phyloP scores from a whole-genome alignment of 2,888 invertebrate genomes.

The Marasmarcha lunaedactyla region DNA sequence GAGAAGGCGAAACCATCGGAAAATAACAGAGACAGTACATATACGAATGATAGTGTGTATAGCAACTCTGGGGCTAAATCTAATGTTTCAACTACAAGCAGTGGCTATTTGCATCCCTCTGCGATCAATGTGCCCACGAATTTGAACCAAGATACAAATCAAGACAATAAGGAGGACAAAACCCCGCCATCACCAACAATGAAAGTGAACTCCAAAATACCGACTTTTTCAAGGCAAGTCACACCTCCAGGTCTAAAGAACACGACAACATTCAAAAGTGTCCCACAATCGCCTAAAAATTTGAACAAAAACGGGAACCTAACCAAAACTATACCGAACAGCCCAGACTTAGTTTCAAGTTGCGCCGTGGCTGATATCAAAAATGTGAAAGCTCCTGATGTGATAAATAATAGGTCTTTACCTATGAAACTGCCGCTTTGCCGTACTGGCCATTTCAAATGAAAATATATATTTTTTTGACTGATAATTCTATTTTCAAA shows the following conservation, averaged over 20 bases:
- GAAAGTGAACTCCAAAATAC: slow-evolving; percentile 58
- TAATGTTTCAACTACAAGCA: slow-evolving; percentile 73
- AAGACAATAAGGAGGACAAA: slow-evolving; percentile 36
- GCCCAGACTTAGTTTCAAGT: slow-evolving; percentile 80
- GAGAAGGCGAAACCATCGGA: slow-evolving; percentile 18
- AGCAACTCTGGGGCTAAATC: slow-evolving; percentile 73
- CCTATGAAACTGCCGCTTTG: too few species aligned
- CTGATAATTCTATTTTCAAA: too few species aligned
- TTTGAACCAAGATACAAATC: slow-evolving; percentile 30
- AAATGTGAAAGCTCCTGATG: slow-evolving; percentile 72
- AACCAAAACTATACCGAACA: slow-evolving; percentile 61
- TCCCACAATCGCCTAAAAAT: slow-evolving; percentile 50
- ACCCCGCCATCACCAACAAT: slow-evolving; percentile 47
- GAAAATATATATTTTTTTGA: too few species aligned
- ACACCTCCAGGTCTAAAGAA: slow-evolving; percentile 64
- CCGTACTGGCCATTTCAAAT: too few species aligned
- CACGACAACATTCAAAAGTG: slow-evolving; percentile 48
- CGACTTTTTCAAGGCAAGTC: slow-evolving; percentile 52
- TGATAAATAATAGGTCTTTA: too few species aligned
- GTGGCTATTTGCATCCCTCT: slow-evolving; percentile 80
- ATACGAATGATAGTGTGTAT: slow-evolving; percentile 74
- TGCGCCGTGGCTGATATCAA: slow-evolving; percentile 69
- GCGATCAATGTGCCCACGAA: slow-evolving; percentile 75
- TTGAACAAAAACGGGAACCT: slow-evolving; percentile 31
- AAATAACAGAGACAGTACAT: slow-evolving; percentile 56